phyloP scores from a whole-genome alignment of 2,888 invertebrate genomes.

The Tipula lateralis region DNA sequence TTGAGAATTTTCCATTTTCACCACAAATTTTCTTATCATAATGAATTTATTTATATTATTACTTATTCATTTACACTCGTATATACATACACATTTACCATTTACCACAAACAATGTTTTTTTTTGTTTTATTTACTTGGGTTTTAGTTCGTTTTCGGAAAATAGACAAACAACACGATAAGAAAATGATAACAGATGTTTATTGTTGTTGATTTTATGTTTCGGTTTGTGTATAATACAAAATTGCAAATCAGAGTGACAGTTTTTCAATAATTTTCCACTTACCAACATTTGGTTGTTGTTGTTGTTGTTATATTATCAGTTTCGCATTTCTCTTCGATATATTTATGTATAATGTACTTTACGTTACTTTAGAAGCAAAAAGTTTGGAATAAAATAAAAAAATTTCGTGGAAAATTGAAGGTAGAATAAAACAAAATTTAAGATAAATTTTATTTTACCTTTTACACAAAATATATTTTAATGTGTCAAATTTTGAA shows the following conservation, averaged over 20 bases:
- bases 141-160: background rate
- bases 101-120: background rate
- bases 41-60: background rate
- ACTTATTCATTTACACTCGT: background rate
- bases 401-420: background rate
- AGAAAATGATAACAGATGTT: background rate
- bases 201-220: background rate
- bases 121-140: background rate
- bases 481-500: background rate
- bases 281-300: background rate
- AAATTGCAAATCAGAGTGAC: background rate
- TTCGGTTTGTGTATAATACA: background rate
- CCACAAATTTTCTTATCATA: background rate
- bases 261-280: slow-evolving; percentile 19
- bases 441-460: background rate
- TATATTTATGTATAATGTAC: background rate
- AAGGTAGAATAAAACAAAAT: background rate
- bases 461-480: background rate
- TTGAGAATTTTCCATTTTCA: background rate
- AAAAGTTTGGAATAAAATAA: background rate
- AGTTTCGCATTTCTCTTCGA: background rate
- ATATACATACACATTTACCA: background rate
- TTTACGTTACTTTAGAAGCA: background rate
- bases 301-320: no score
- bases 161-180: background rate